Percentiles rank a stretch among this genome's conserved stretches.
Conservation (phyloP, 2,888 invertebrate genomes). For the Eilema griseolum region DNA sequence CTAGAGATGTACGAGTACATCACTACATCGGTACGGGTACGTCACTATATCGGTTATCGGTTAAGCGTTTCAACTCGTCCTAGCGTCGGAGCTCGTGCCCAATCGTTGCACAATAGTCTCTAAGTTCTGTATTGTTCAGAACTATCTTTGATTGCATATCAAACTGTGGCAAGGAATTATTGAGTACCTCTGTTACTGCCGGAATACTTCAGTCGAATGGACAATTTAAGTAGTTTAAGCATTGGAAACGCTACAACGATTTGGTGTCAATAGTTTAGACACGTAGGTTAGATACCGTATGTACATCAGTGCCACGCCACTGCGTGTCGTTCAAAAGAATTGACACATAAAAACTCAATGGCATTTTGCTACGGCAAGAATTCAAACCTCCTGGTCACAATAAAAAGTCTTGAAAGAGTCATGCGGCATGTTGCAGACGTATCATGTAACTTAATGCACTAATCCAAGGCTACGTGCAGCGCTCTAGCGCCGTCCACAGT, state of each 20-base stretch:
- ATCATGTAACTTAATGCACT: neutral
- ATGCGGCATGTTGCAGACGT: neutral
- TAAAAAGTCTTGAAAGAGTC: neutral
- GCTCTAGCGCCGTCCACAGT: neutral
- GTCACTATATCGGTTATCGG: conserved; percentile 34
- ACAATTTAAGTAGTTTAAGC: neutral
- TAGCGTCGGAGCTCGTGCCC: conserved; percentile 29
- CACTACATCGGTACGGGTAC: neutral
- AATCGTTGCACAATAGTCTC: conserved; percentile 37
- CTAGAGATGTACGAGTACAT: no score
- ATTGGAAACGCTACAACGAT: neutral
- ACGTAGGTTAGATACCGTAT: neutral
- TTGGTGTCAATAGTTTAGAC: neutral
- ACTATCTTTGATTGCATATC: conserved; percentile 41
- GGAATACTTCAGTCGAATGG: neutral
- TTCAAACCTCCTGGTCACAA: neutral
- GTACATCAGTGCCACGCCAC: no score
- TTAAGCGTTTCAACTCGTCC: conserved; percentile 39
- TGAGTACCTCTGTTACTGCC: conserved; percentile 15
- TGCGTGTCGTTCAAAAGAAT: no score
- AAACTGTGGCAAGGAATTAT: conserved; percentile 30
- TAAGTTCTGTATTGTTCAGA: conserved; percentile 37
- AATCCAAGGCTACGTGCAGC: neutral
- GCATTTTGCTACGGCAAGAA: neutral
- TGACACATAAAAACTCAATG: neutral